phyloP scores from a whole-genome alignment of 2,888 invertebrate species.

The Habrosyne pyritoides region DNA sequence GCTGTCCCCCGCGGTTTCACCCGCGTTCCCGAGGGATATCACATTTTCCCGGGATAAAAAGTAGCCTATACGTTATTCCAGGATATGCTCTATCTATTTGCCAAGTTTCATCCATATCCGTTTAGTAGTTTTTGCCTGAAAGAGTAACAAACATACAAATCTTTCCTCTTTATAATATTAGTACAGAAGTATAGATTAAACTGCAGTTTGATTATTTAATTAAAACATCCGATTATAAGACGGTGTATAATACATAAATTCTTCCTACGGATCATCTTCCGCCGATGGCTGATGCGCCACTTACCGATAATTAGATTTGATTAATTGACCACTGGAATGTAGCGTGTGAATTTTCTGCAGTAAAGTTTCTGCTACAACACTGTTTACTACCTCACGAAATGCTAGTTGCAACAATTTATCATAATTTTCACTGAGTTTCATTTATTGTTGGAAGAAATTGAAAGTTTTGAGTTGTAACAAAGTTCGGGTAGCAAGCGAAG shows the following conservation, averaged over 20 bases:
- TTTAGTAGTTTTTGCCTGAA: no score
- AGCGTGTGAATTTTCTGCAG: not conserved
- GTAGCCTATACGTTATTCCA: no score
- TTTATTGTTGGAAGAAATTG: not conserved
- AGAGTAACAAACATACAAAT: no score
- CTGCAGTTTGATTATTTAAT: not conserved
- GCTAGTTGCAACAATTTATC: not conserved
- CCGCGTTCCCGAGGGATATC: no score
- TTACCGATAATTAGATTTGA: not conserved
- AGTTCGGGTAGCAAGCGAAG: not conserved
- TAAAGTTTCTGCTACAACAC: not conserved
- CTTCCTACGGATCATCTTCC: not conserved
- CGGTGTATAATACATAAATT: not conserved
- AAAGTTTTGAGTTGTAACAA: not conserved
- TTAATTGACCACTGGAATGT: not conserved
- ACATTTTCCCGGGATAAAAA: no score
- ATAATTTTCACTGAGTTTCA: not conserved
- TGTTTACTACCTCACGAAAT: not conserved
- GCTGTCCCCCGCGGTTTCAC: no score
- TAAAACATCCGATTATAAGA: not conserved
- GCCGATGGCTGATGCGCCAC: not conserved
- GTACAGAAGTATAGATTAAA: no score
- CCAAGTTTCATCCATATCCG: no score
- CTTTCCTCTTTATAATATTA: no score
- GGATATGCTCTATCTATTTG: no score